phyloP scores from a whole-genome alignment of 2,888 invertebrate species.

The Dione juno region DNA sequence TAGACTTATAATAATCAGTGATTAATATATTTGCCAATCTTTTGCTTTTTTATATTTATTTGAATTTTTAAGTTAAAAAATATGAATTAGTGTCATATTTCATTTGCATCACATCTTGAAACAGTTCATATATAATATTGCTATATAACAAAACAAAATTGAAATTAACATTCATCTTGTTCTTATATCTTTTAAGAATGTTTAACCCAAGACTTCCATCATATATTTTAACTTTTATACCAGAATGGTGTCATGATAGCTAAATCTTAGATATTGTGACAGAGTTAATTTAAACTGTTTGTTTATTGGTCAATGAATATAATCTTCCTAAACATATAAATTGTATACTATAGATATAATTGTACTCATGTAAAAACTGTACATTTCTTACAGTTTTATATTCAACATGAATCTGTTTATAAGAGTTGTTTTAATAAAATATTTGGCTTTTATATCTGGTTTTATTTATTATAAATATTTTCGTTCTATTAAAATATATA shows the following conservation, averaged over 20 bases:
- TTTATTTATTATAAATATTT: neutral
- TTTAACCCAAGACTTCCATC: neutral
- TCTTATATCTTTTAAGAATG: neutral
- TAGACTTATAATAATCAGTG: neutral
- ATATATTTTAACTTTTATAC: neutral
- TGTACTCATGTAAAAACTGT: slow-evolving; percentile 21
- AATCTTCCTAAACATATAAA: slow-evolving; percentile 1
- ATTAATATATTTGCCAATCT: neutral
- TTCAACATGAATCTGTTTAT: slow-evolving; percentile 22
- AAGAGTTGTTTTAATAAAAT: slow-evolving; percentile 22
- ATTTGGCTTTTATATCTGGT: slow-evolving; percentile 20
- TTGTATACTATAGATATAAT: slow-evolving; percentile 9
- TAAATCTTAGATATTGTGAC: neutral
- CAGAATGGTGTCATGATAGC: neutral
- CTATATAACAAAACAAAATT: neutral
- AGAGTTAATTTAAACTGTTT: neutral
- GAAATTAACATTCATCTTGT: neutral
- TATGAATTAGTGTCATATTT: neutral
- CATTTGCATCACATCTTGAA: slow-evolving; percentile 7
- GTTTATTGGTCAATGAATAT: slow-evolving; percentile 5
- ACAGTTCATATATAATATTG: neutral
- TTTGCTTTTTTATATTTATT: neutral
- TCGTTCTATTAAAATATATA: too few species aligned
- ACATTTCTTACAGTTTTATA: slow-evolving; percentile 23
- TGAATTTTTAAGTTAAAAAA: neutral